phyloP scores from a whole-genome alignment of 2,797 vertebrate genomes.

The Hapalemur alaotrensis region DNA sequence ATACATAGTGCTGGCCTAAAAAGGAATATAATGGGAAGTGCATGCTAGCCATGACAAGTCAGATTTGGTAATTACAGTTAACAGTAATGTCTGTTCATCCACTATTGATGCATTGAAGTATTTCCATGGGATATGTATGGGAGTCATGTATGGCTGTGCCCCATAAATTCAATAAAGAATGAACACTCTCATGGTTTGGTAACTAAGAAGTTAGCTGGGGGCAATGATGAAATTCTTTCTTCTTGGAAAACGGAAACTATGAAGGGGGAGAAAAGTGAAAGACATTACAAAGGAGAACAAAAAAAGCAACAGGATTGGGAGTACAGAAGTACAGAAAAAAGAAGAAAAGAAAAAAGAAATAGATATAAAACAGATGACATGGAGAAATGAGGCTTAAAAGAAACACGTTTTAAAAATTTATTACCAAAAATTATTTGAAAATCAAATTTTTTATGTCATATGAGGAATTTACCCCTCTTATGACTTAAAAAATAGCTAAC shows the following conservation, averaged over 20 bases:
- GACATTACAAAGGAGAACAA: conserved; percentile 13
- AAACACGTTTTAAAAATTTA: not conserved
- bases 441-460: not conserved
- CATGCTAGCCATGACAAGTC: not conserved
- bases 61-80: conserved; percentile 58
- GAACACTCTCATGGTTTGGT: conserved; percentile 60
- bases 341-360: not conserved
- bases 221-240: conserved; percentile 72
- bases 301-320: not conserved
- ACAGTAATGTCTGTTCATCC: conserved; percentile 64
- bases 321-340: not conserved
- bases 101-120: conserved; percentile 35
- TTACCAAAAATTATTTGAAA: not conserved
- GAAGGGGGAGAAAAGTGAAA: conserved; percentile 54
- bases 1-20: not conserved
- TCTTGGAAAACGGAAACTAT: conserved; percentile 64
- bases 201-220: conserved; percentile 72
- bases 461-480: not conserved
- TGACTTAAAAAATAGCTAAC: conserved; percentile 43
- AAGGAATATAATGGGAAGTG: not conserved
- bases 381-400: not conserved
- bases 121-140: conserved; percentile 46
- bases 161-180: conserved; percentile 65
- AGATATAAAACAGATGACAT: not conserved
- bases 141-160: conserved; percentile 56